These are phyloP conservation scores for Peromyscus attwateri DNA, from an alignment of 2,797 vertebrate species.

Conservation along the genomic window DNA sequence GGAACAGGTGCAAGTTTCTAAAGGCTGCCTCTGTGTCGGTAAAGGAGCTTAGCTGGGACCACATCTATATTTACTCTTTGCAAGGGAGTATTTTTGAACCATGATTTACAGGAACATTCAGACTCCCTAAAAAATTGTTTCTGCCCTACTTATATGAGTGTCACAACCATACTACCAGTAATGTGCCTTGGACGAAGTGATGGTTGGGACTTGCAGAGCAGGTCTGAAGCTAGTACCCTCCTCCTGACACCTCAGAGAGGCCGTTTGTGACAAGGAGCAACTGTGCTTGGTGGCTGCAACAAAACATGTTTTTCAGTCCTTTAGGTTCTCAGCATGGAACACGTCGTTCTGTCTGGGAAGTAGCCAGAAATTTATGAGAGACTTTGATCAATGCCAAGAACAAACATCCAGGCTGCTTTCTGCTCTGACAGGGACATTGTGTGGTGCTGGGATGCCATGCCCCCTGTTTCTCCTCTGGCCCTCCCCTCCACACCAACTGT, in stretches of 20 bases:
- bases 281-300: conserved; percentile 62
- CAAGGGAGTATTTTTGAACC: conserved; percentile 27
- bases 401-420: conserved; percentile 51
- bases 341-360: conserved; percentile 72
- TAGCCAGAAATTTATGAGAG: conserved; percentile 61
- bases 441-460: background rate
- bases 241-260: conserved; percentile 49
- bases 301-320: conserved; percentile 85
- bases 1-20: conserved; percentile 72
- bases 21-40: conserved; percentile 44
- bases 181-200: background rate
- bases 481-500: background rate
- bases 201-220: background rate
- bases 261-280: background rate
- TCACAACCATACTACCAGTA: background rate
- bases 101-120: background rate
- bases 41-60: conserved; percentile 39
- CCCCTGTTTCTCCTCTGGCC: background rate
- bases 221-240: conserved; percentile 64
- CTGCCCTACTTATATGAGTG: background rate
- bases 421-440: background rate
- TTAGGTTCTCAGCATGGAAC: conserved; percentile 75
- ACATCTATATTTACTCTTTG: conserved; percentile 60
- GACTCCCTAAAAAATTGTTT: conserved; percentile 46
- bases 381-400: conserved; percentile 59